Percentiles rank a stretch among this genome's conserved stretches.
phyloP scores from a whole-genome alignment of 2,113 vertebrate species.

The Vidua macroura region DNA sequence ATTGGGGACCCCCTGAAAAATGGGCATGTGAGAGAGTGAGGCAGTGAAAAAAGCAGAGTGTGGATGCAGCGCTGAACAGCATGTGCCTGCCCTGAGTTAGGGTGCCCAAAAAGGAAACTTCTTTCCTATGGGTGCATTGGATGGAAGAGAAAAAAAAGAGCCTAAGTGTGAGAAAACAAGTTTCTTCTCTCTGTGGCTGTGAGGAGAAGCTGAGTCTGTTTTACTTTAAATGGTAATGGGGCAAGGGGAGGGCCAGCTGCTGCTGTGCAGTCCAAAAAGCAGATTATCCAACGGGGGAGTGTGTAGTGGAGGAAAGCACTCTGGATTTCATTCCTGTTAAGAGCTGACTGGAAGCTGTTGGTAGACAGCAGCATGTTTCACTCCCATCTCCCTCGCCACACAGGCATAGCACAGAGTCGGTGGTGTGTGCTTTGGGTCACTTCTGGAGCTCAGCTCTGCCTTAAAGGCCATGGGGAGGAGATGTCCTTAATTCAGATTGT shows the following conservation, averaged over 20 bases:
- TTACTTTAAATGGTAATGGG: slow-evolving; percentile 59
- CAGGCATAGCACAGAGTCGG: accelerated
- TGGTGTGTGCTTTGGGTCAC: neutral
- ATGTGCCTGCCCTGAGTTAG: neutral
- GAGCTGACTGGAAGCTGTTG: neutral
- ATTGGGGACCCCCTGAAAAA: neutral
- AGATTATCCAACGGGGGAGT: neutral
- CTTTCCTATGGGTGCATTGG: neutral
- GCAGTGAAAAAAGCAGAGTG: neutral
- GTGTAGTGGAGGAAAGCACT: neutral
- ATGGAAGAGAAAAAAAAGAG: neutral
- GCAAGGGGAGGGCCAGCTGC: neutral
- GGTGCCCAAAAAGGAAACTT: neutral
- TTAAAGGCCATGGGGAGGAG: neutral
- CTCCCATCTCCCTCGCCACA: accelerated
- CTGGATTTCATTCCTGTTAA: neutral
- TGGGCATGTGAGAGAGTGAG: neutral
- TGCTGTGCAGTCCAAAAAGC: neutral
- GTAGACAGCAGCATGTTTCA: neutral
- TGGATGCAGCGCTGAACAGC: neutral
- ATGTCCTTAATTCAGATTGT: neutral
- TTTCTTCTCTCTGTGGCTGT: neutral
- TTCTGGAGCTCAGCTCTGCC: neutral
- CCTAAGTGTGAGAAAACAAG: neutral
- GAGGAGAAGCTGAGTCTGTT: slow-evolving; percentile 1